Base-by-base conservation (phyloP, 2,888 invertebrate genomes). In the Plemyria rubiginata region DNA sequence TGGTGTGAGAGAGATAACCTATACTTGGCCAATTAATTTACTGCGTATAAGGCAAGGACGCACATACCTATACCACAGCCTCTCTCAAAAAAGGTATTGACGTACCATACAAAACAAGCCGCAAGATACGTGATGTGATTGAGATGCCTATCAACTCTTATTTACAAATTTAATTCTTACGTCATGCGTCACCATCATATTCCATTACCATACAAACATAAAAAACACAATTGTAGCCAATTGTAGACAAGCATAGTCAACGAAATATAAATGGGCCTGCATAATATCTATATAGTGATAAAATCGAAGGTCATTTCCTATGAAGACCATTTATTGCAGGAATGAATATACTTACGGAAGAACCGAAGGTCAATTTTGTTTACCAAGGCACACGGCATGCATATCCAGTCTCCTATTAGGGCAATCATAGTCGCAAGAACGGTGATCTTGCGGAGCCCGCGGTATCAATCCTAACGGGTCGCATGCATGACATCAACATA, bases 381-480 rank as follows among this genome's bases (percentile, higher is more conserved):
- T 78, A 80, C 70, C 56, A 67, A 74, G 70, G 70, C 68, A 65
- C 62, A 63, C 56, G 53, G 61, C 65, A 46, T 67, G 70, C 66
- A 69, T 73, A 69, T 76, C 73, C 69, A 67, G 74, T 79, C 78
- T 75, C 71, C 68, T 72, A 75, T 78, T 81, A 77, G 78, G 75
- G 69, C 73, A 82, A 78, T 79, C 78, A 80, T 73, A 78, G 75
- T 68, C 74, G 78, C 84, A 86, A 87, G 87, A 89, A 87, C 85
- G 83, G 79, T 81, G 81, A 79, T 80, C 22, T 77, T 81, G 82
- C 81, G 70, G 70, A 77, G 78, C 78, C 76, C 81, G 82, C 81
- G 70, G 70, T 77, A 78, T 78, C 84, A 88, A 86, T 89, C 81
- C 82, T 73, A 87, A 87, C 84, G 15, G 36, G 36, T 36, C 6